These are phyloP conservation scores for Ferdinandea cuprea DNA, from an alignment of 2,888 invertebrate genomes.

Conservation along the genomic window DNA sequence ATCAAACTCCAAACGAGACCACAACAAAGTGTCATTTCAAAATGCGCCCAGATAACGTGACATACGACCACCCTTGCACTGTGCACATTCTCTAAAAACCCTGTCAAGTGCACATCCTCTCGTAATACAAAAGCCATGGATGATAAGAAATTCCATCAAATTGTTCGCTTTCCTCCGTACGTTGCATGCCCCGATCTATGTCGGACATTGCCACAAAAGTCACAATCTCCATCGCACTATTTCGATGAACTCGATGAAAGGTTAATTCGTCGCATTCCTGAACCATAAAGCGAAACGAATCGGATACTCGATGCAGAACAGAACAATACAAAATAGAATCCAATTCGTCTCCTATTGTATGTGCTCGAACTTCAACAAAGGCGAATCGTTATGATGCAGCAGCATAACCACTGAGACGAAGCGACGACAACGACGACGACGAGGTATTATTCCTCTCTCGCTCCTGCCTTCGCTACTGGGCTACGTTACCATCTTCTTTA, in stretches of 20 bases:
- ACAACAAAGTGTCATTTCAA: neutral
- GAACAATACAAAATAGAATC: slow-evolving; percentile 34
- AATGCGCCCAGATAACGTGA: neutral
- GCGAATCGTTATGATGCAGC: slow-evolving; percentile 26
- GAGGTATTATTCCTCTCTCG: neutral
- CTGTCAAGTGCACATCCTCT: slow-evolving; percentile 18
- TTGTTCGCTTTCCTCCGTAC: neutral
- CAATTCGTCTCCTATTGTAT: slow-evolving; percentile 39
- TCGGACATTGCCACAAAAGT: slow-evolving; percentile 18
- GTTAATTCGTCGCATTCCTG: slow-evolving; percentile 58
- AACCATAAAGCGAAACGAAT: slow-evolving; percentile 50
- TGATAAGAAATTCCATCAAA: slow-evolving; percentile 30
- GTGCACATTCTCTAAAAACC: neutral
- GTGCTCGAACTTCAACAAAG: slow-evolving; percentile 10
- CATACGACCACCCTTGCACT: neutral
- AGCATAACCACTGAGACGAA: neutral
- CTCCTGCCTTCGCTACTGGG: neutral
- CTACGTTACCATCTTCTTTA: slow-evolving; percentile 20
- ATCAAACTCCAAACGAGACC: neutral
- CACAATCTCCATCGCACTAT: slow-evolving; percentile 26
- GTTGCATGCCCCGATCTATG: neutral
- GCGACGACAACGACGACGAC: too few relatives aligned
- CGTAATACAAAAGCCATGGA: slow-evolving; percentile 16
- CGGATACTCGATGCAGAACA: slow-evolving; percentile 35
- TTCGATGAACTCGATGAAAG: slow-evolving; percentile 52